A percentile compares a stretch with the other conserved stretches of the same genome.
Evolutionary conservation across 2,888 invertebrate species (phyloP).

Genomic region (Drosophila maculinotata): DNA sequence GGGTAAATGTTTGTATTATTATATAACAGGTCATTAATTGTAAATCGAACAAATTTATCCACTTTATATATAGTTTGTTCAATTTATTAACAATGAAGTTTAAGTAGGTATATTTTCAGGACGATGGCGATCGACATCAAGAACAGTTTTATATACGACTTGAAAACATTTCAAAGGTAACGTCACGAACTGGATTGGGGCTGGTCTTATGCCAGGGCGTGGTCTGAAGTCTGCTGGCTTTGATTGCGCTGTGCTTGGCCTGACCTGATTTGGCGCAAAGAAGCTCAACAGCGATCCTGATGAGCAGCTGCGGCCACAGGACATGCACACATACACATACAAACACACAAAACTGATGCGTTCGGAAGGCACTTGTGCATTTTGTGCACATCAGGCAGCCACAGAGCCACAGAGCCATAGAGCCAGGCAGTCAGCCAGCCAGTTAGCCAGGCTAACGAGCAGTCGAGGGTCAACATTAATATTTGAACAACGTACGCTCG

Average conservation of each 20-base stretch:
- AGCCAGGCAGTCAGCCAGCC: constrained; percentile 13
- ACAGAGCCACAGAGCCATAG: constrained; percentile 15
- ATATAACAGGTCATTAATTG: no score
- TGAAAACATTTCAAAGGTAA: not conserved
- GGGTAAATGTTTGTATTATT: not conserved
- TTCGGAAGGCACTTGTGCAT: constrained; percentile 30
- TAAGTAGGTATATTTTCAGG: no score
- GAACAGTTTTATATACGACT: no score
- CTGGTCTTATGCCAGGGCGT: constrained; percentile 12
- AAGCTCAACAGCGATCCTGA: constrained; percentile 37
- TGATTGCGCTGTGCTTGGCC: constrained; percentile 44
- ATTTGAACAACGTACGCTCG: constrained; percentile 74
- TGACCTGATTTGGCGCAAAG: constrained; percentile 31
- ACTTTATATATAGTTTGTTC: no score
- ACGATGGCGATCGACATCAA: no score
- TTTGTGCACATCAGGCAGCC: constrained; percentile 36
- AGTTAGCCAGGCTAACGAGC: constrained; percentile 65
- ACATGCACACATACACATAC: constrained; percentile 9
- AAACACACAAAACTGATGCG: constrained; percentile 20
- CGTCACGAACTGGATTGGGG: constrained; percentile 11
- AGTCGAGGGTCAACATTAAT: constrained; percentile 77
- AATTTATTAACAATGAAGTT: no score
- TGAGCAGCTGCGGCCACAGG: constrained; percentile 39
- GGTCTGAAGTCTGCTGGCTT: constrained; percentile 1
- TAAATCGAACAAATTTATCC: no score